These are phyloP conservation scores for Crepidodera aurea DNA, from an alignment of 2,888 invertebrate genomes.

Conservation along the genomic window DNA sequence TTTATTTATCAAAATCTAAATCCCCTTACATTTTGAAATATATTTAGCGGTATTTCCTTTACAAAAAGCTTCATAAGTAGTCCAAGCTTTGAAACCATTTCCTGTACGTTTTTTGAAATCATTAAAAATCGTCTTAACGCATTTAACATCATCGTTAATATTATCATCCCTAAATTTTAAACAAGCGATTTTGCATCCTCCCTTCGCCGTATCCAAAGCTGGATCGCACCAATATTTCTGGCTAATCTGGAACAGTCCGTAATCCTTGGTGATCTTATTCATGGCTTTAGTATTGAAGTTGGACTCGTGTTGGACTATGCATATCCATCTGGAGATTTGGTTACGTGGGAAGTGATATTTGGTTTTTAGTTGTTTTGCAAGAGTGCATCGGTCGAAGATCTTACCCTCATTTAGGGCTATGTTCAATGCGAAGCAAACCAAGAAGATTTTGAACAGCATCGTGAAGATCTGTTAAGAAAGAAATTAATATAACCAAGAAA, in stretches of 20 bases:
- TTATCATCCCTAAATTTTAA: constrained; percentile 39
- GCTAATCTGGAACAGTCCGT: constrained; percentile 75
- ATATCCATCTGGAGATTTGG: constrained; percentile 45
- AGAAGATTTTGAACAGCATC: neutral
- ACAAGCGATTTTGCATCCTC: constrained; percentile 39
- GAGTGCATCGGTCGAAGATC: constrained; percentile 34
- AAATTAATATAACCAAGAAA: too few relatives aligned
- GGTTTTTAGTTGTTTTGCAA: constrained; percentile 29
- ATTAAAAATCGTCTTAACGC: constrained; percentile 36
- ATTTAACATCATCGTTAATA: constrained; percentile 39
- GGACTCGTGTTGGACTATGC: constrained; percentile 67
- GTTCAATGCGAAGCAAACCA: neutral
- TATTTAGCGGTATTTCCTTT: neutral
- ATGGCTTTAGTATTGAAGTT: constrained; percentile 70
- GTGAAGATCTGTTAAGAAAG: too few relatives aligned
- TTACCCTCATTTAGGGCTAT: neutral
- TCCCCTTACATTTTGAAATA: neutral
- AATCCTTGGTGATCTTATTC: constrained; percentile 69
- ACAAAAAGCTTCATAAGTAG: constrained; percentile 16
- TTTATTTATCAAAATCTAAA: too few relatives aligned
- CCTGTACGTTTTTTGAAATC: constrained; percentile 17
- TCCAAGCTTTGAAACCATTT: constrained; percentile 43
- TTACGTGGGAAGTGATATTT: constrained; percentile 57
- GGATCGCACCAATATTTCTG: constrained; percentile 72
- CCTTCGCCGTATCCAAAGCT: constrained; percentile 17